Evolutionary conservation across 2,888 invertebrate genomes (phyloP).

Genomic region (Rhagium mordax): DNA sequence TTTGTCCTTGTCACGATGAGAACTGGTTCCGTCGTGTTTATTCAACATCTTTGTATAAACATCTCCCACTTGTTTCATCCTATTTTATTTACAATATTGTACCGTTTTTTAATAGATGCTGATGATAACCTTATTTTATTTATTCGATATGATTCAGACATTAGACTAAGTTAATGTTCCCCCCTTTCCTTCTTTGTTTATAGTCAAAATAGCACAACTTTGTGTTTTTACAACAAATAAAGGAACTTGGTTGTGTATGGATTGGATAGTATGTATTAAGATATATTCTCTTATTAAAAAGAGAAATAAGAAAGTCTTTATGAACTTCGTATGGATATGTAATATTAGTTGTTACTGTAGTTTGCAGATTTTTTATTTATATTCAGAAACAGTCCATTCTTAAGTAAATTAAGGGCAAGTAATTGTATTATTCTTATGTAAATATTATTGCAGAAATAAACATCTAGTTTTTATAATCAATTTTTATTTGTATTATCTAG

Average conservation of each 20-base stretch:
- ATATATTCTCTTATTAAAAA: slow-evolving; percentile 26
- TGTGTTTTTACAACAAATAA: slow-evolving; percentile 11
- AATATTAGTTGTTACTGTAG: slow-evolving; percentile 31
- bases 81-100: slow-evolving; percentile 35
- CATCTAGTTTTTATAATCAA: slow-evolving; percentile 46
- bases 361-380: slow-evolving; percentile 46
- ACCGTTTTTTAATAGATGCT: slow-evolving; percentile 53
- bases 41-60: slow-evolving; percentile 23
- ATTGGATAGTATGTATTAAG: slow-evolving; percentile 23
- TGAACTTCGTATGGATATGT: slow-evolving; percentile 29
- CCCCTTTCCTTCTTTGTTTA: neutral
- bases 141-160: slow-evolving; percentile 56
- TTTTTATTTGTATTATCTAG: neutral
- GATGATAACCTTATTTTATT: slow-evolving; percentile 40
- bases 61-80: slow-evolving; percentile 22
- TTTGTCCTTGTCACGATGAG: slow-evolving; percentile 82
- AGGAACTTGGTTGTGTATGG: slow-evolving; percentile 33
- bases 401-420: slow-evolving; percentile 33
- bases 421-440: slow-evolving; percentile 43
- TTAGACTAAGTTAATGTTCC: slow-evolving; percentile 10
- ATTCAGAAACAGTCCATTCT: slow-evolving; percentile 43
- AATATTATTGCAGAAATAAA: slow-evolving; percentile 47
- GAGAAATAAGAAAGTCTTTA: slow-evolving; percentile 12
- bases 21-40: slow-evolving; percentile 17
- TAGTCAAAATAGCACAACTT: slow-evolving; percentile 20